A percentile compares a stretch with the other conserved stretches of the same genome.
These are phyloP conservation scores for Drosophila equinoxialis DNA, from an alignment of 1,140 invertebrate species.

Conservation along the genomic window DNA sequence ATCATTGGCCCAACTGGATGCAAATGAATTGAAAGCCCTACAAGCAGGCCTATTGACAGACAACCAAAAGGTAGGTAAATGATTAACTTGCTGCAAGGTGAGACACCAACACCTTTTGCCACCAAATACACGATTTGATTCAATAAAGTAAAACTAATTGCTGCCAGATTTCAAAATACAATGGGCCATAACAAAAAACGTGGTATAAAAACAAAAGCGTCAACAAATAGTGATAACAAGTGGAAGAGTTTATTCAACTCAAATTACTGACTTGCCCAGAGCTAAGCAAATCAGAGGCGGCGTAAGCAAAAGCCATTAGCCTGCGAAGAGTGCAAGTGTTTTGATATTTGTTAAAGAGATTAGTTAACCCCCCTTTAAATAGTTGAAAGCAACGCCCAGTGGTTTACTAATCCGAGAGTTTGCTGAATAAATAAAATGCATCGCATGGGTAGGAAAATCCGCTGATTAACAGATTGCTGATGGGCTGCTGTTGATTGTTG, in stretches of 20 bases:
- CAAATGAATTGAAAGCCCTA: constrained; percentile 39
- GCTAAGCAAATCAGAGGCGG: constrained; percentile 21
- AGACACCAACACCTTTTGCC: background rate
- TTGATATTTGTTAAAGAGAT: too few relatives aligned
- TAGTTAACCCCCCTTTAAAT: too few relatives aligned
- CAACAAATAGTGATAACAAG: constrained; percentile 45
- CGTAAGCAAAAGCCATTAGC: background rate
- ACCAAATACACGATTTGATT: constrained; percentile 20
- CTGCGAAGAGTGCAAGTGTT: too few relatives aligned
- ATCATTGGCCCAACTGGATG: constrained; percentile 46
- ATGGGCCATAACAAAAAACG: constrained; percentile 38
- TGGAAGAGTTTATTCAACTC: constrained; percentile 57
- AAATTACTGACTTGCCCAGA: background rate
- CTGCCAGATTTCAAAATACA: constrained; percentile 46
- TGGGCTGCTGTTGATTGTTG: constrained; percentile 32
- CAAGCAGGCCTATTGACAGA: constrained; percentile 61
- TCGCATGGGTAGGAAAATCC: constrained; percentile 40
- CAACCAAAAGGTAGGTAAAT: constrained; percentile 70
- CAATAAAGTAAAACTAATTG: constrained; percentile 38
- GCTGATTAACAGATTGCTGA: constrained; percentile 52
- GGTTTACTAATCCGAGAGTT: constrained; percentile 35
- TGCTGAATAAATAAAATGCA: constrained; percentile 48
- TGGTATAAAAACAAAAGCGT: constrained; percentile 23
- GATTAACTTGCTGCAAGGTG: constrained; percentile 17
- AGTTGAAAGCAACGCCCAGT: constrained; percentile 5